Percentiles rank a stretch among this genome's conserved stretches.
phyloP scores from a whole-genome alignment of 2,888 invertebrate genomes.

The Archaeoteleia sp. region DNA sequence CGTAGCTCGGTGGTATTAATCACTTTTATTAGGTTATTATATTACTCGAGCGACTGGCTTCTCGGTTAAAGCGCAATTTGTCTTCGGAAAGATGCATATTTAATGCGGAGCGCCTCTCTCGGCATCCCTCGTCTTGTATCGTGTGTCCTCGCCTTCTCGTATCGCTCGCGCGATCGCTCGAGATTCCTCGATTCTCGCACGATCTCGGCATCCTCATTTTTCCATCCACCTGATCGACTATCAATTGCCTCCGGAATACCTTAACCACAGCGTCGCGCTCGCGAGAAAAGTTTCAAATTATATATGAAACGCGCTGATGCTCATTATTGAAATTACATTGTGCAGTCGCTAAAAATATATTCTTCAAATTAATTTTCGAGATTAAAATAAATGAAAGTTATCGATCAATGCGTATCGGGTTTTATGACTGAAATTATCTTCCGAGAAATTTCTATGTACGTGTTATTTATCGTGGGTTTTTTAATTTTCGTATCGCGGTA shows the following conservation, averaged over 20 bases:
- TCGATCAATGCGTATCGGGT: conserved; percentile 1
- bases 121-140: conserved; percentile 13
- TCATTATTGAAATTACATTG: conserved; percentile 47
- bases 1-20: conserved; percentile 64
- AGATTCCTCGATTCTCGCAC: conserved; percentile 26
- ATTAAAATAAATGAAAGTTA: conserved; percentile 42
- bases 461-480: background rate
- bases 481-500: too few relatives aligned
- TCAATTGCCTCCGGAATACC: conserved; percentile 29
- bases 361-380: conserved; percentile 34
- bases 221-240: conserved; percentile 10
- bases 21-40: conserved; percentile 71
- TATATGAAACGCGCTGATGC: conserved; percentile 2
- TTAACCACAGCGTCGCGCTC: conserved; percentile 3
- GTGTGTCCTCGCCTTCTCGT: conserved; percentile 1
- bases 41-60: conserved; percentile 64
- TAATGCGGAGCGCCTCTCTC: conserved; percentile 65
- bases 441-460: conserved; percentile 15
- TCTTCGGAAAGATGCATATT: conserved; percentile 64
- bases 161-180: conserved; percentile 37
- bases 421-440: conserved; percentile 16
- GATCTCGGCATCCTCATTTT: conserved; percentile 33
- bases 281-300: conserved; percentile 15
- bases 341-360: background rate
- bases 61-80: conserved; percentile 68